These are phyloP conservation scores for Podilymbus podiceps DNA, from an alignment of 2,113 vertebrate species.

Conservation along the genomic window DNA sequence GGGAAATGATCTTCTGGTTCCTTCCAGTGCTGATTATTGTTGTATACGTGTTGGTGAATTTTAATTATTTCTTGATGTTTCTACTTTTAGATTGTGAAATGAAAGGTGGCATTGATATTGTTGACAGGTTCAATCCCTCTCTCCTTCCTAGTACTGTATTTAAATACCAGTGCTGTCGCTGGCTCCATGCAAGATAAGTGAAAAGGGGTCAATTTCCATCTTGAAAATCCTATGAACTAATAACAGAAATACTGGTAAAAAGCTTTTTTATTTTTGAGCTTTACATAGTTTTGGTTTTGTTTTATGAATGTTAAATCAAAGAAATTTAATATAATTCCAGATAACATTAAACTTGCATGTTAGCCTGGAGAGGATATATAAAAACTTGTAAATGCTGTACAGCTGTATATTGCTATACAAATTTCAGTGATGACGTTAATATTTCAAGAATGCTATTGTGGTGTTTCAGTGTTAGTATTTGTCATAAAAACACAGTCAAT, in stretches of 20 bases:
- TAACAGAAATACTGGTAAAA: not conserved
- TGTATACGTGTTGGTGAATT: not conserved
- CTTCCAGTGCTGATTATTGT: not conserved
- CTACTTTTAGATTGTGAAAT: not conserved
- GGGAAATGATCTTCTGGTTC: not conserved
- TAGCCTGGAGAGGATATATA: not conserved
- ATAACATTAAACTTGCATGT: not conserved
- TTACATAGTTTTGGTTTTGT: not conserved
- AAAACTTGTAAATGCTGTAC: not conserved
- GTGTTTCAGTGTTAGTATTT: not conserved
- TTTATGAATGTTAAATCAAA: not conserved
- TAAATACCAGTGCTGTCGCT: not conserved
- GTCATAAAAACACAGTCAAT: not conserved
- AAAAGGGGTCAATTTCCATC: not conserved
- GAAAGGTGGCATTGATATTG: not conserved
- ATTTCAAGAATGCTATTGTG: not conserved
- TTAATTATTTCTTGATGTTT: not conserved
- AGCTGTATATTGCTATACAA: not conserved
- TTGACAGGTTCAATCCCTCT: not conserved
- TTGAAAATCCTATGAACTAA: not conserved
- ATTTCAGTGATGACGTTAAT: not conserved
- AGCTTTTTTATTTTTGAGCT: not conserved
- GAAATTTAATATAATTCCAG: not conserved
- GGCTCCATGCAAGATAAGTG: not conserved
- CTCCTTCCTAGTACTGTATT: not conserved